Evolutionary conservation across 2,113 vertebrate genomes (phyloP), one percentile per base, ranked within the genome.

Genomic region (Corydoras maculifer): DNA sequence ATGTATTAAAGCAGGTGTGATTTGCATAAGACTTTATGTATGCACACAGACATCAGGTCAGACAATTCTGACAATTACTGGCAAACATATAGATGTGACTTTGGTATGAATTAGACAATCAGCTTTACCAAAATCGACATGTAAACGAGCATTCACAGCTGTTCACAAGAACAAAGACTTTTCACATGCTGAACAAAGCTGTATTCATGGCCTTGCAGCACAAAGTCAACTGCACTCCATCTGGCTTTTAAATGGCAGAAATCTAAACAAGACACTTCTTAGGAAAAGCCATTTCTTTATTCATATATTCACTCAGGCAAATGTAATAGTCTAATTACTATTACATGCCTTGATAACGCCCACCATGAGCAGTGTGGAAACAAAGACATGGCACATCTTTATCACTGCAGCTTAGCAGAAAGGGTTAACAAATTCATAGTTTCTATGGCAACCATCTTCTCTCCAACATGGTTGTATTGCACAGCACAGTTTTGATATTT

Each of bases 181-280:
- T 72, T 58, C 69, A 80, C 72, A 70, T 70, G 72, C 75, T 13
- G 68, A 78, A 87, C 84, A 89, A 84, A 80, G 82, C 74, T 62
- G 81, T 69, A 87, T 88, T 90, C 82, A 88, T 85, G 83, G 81
- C 77, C 77, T 63, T n/a, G 9, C 77, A 79, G 75, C 80, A 60
- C 72, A 77, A 58, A 82, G 82, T 79, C 85, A 83, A 81, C 64
- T 81, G 76, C 35, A 50, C 75, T 80, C 67, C 86, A 84, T 80
- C 75, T 82, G 69, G 67, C 83, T 76, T 82, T 64, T 82, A 76
- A 84, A 72, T 61, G 76, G 73, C 62, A 76, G 57, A 54, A 58
- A 79, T 43, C 77, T 73, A 13, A 15, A 9, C 55, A 70, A 55
- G 35, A 63, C 58, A 64, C 29, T 62, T 74, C 71, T 74, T 69